Conservation (phyloP, 2,888 invertebrate species). For the Hedychridium roseum region DNA sequence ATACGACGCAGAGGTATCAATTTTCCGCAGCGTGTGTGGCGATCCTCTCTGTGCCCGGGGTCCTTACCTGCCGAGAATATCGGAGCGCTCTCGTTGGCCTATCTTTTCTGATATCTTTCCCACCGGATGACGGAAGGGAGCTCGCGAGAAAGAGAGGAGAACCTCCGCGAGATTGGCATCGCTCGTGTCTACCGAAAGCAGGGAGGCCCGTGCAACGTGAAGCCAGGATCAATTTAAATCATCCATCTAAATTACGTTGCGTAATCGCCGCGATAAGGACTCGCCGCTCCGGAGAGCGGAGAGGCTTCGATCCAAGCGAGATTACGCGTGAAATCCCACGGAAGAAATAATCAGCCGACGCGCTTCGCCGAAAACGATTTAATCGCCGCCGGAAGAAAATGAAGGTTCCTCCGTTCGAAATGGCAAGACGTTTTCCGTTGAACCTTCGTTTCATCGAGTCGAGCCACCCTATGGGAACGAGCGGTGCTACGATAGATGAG, state of each 20-base stretch:
- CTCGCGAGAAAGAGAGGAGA: too few relatives aligned
- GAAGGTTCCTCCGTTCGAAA: not conserved
- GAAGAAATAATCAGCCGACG: constrained; percentile 11
- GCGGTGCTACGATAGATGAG: too few relatives aligned
- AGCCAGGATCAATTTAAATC: constrained; percentile 31
- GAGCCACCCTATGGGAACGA: not conserved
- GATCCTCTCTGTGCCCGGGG: too few relatives aligned
- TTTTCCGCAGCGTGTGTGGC: too few relatives aligned
- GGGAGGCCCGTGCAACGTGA: too few relatives aligned
- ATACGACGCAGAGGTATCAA: too few relatives aligned
- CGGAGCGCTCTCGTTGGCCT: too few relatives aligned
- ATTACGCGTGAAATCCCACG: constrained; percentile 33
- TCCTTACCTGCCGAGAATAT: too few relatives aligned
- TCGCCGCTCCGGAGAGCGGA: not conserved
- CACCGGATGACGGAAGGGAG: constrained; percentile 21
- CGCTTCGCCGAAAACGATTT: constrained; percentile 12
- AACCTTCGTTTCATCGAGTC: not conserved
- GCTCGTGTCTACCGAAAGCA: too few relatives aligned
- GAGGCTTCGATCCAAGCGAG: constrained; percentile 21
- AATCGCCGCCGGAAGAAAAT: constrained; percentile 6
- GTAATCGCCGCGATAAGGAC: constrained; percentile 15
- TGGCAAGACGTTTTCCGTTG: not conserved
- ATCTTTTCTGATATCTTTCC: too few relatives aligned
- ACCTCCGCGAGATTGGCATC: too few relatives aligned
- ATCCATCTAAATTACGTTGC: constrained; percentile 40